Base-by-base conservation (phyloP, 2,888 invertebrate species). In the Scaptomyza cyrtandrae region DNA sequence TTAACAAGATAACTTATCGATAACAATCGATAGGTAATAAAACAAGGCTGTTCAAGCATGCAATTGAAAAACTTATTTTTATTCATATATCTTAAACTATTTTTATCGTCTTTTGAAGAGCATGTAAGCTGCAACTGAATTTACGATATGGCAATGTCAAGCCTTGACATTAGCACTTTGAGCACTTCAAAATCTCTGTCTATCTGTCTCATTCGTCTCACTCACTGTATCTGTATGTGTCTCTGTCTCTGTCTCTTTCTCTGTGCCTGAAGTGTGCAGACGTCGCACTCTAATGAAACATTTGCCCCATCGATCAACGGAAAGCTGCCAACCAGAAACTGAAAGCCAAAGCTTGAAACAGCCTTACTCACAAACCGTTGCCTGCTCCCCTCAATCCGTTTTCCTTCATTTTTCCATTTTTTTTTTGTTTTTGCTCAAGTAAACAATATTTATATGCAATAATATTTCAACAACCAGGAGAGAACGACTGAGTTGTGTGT, bases 231-330 rank as follows among this genome's bases (percentile, higher is more conserved):
- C 27, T 11, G 10, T 11, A 6, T 11, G 11, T 6, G 9, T 33
- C 13, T 49, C 49, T n/a, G n/a, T n/a, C n/a, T n/a, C n/a, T n/a
- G n/a, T n/a, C n/a, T 19, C 4, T 48, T 10, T 5, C 5, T 19
- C 10, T 50, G 6, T 50, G 50, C 35, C 35, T 19, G 13, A 24
- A 52, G 35, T 55, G 37, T 50, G 33, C 27, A n/a, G 48, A 46
- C 43, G 37, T 35, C 27, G 52, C 35, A 55, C 37, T 56, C 48
- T 29, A 65, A 60, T 76, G 55, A 62, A 71, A 69, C 81, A 86
- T 78, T 80, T 86, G 86, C 41, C 55, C 70, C 85, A 82, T 82
- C 81, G 72, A 87, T 82, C 81, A 86, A 73, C 58, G 14, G 35
- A 6, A 19, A 29, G 64, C 53, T 75, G 63, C 49, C 58, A 63